Base-by-base conservation (phyloP, 1,140 invertebrate genomes). In the Drosophila ogumai region DNA sequence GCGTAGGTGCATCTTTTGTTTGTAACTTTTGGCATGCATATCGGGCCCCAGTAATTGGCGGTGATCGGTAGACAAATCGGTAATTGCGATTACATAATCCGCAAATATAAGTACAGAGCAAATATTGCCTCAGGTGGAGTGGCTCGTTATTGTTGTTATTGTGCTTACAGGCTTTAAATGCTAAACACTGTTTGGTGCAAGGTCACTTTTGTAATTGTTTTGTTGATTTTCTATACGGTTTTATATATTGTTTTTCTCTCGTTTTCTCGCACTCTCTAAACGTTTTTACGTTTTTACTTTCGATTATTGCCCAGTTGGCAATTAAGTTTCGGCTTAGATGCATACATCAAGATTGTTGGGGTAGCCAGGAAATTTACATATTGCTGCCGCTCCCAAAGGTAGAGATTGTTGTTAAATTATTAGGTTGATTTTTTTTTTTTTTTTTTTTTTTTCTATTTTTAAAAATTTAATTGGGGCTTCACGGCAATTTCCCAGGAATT, bases 141-240 rank as follows among this genome's bases (percentile, higher is more conserved):
- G 54, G 46, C 28, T 58, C 17, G 43, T 40, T 44, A 50, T 65
- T 59, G 46, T 54, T 55, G 52, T 6, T 38, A 6, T 10, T 31
- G 3, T 19, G 2, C 40, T 58, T 66, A 41, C 52, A 47, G 34
- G 38, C 52, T 31, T 50, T 25, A 38, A 52, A 54, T 66, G 31
- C 73, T 65, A 65, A 60, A 55, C 59, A 58, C 34, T 49, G 54
- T 50, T 36, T 72, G 52, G 52, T 34, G 69, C 69, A 75, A 75
- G 73, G 73, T 75, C 72, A 66, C 50, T 76, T 66, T 32, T 52
- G 61, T 75, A 75, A 75, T 75, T 75, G 73, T 75, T 58, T 75
- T 56, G 52, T 41, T 52, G 49, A 34, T 31, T 46, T 40, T 74
- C n/a, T 25, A 10, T 44, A 31, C n/a, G 28, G 1, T 57, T 41